Percentiles rank a stretch among this genome's conserved stretches.
Evolutionary conservation across 2,797 vertebrate species (phyloP).

Genomic region (Sebastiscus tertius): DNA sequence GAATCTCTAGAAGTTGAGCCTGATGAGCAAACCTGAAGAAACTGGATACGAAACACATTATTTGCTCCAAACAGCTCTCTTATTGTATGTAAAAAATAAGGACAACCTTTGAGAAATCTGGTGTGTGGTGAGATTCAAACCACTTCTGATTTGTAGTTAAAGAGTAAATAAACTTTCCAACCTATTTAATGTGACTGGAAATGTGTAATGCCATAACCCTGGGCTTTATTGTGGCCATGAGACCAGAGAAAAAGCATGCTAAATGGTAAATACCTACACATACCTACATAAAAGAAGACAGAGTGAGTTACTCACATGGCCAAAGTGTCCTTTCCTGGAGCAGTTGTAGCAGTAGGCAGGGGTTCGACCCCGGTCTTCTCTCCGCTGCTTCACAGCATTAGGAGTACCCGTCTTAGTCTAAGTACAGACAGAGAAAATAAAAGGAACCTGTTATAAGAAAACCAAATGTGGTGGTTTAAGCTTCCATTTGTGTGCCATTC

Average conservation of each 20-base stretch:
- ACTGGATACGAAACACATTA: not conserved
- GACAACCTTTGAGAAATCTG: not conserved
- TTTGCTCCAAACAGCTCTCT: not conserved
- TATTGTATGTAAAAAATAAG: not conserved
- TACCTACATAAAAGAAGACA: not conserved
- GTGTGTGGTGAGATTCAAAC: not conserved
- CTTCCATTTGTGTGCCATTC: conserved; percentile 27
- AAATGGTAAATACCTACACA: not conserved
- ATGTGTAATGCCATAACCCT: too few species aligned
- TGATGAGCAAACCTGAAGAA: not conserved
- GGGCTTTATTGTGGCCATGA: not conserved
- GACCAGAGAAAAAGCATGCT: not conserved
- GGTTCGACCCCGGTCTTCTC: conserved; percentile 10
- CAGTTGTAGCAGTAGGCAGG: conserved; percentile 85
- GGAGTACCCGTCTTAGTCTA: conserved; percentile 71
- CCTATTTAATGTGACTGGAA: not conserved
- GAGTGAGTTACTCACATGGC: conserved; percentile 74
- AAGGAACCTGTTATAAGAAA: not conserved
- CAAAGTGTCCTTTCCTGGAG: conserved; percentile 80
- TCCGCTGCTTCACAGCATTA: conserved; percentile 30
- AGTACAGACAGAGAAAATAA: conserved; percentile 2
- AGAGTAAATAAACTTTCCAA: not conserved
- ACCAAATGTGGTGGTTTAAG: conserved; percentile 7
- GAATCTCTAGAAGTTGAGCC: not conserved
- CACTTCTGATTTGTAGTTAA: not conserved